Evolutionary conservation across 2,113 vertebrate species (phyloP), one percentile per base, ranked within the genome.

Genomic region (Xiphophorus hellerii): DNA sequence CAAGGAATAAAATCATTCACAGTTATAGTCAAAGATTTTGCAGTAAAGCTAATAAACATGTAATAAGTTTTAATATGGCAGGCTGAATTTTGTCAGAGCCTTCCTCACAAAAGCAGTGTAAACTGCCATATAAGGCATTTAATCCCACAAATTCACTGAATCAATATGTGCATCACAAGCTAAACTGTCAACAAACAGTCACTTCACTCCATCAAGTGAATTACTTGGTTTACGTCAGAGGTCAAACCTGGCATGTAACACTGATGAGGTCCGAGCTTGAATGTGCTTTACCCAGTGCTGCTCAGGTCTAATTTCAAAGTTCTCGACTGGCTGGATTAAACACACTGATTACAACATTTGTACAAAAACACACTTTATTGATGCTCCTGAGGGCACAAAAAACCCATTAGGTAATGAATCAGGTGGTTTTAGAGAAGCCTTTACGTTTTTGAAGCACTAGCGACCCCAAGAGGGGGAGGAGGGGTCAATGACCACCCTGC

Each of bases 211-310:
- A 79, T 80, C 22, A 30, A 78, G 9, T 77, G 62, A 83, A 75
- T 79, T 64, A 62, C 31, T 62, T 22, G 72, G 44, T 74, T 74
- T 76, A 66, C 66, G 61, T 77, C 70, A 33, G 76, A 67, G 15
- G 25, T 77, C 85, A 84, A 76, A 82, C 69, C 69, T 78, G 71
- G 74, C 70, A 81, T 72, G 77, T 72, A 63, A 12, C 39, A 33
- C 14, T 10, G 65, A 78, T 28, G 37, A 25, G 39, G 33, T 15
- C 3, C 35, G 2, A 17, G 5, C 27, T 73, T 69, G 29, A 67
- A 64, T 51, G 62, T 51, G 61, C 64, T 4, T 54, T 72, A 33
- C 51, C 62, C 31, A 31, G 31, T 15, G 28, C 62, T 31, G 17
- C 9, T 31, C 14, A 22, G 44, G 17, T 48, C 17, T 20, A 48